phyloP scores from a whole-genome alignment of 1,140 invertebrate species.

The Platorchestia sp. region DNA sequence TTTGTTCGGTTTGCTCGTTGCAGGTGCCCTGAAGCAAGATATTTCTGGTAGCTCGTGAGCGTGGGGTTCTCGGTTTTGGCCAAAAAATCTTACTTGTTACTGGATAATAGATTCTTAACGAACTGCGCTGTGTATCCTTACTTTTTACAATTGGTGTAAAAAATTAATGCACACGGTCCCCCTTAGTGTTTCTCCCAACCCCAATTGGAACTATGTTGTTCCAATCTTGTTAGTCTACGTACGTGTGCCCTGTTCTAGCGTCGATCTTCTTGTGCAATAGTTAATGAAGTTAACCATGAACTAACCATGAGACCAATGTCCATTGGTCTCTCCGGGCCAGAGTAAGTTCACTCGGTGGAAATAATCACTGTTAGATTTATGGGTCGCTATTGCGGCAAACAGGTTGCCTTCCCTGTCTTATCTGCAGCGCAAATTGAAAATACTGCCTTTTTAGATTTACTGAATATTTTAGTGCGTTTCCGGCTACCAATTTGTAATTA shows the following conservation, averaged over 20 bases:
- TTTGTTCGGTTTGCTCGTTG: neutral
- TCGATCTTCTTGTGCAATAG: neutral
- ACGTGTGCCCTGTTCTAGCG: neutral
- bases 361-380: neutral
- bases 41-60: too few relatives aligned
- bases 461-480: neutral
- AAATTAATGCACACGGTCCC: neutral
- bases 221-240: neutral
- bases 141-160: neutral
- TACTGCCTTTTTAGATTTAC: neutral
- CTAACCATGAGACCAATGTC: neutral
- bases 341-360: neutral
- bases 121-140: neutral
- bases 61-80: neutral
- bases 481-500: neutral
- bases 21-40: neutral
- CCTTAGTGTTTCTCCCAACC: neutral
- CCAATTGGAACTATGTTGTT: neutral
- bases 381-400: neutral
- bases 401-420: neutral
- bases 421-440: neutral
- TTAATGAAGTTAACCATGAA: neutral
- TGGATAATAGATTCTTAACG: neutral
- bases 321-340: neutral
- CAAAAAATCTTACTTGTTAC: neutral